These are phyloP conservation scores for Amblyraja radiata DNA, from an alignment of 2,797 vertebrate species.

Conservation along the genomic window DNA sequence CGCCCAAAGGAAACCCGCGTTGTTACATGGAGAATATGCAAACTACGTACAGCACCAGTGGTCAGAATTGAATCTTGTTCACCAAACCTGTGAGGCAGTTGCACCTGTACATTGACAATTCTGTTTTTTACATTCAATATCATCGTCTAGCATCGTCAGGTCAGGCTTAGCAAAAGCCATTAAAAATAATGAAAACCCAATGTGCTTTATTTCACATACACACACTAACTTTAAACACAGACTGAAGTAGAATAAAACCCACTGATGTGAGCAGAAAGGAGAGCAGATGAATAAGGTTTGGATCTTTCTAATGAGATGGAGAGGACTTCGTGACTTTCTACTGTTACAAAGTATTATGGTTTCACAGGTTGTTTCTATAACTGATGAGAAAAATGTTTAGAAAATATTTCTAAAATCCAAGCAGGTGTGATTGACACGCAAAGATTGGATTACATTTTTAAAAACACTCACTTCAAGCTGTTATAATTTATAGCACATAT, in stretches of 20 bases:
- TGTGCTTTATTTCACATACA: background rate
- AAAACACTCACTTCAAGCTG: background rate
- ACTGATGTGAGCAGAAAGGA: background rate
- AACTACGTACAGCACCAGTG: too few relatives aligned
- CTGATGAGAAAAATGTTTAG: background rate
- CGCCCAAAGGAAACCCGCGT: too few relatives aligned
- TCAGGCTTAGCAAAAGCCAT: background rate
- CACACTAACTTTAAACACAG: background rate
- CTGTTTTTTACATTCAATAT: background rate
- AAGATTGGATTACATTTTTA: background rate
- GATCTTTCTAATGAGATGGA: background rate
- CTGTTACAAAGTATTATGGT: background rate
- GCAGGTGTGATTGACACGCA: background rate
- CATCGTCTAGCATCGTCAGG: background rate
- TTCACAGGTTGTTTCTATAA: background rate
- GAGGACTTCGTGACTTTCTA: background rate
- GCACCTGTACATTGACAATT: too few relatives aligned
- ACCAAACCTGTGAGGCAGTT: too few relatives aligned
- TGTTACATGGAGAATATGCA: too few relatives aligned
- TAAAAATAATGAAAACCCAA: background rate
- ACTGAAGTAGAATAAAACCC: background rate
- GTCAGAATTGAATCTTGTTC: too few relatives aligned
- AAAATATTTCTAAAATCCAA: background rate
- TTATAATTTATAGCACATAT: background rate
- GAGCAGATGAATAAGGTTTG: background rate